These are phyloP conservation scores for Myopa tessellatipennis DNA, from an alignment of 2,888 invertebrate species.

Conservation along the genomic window DNA sequence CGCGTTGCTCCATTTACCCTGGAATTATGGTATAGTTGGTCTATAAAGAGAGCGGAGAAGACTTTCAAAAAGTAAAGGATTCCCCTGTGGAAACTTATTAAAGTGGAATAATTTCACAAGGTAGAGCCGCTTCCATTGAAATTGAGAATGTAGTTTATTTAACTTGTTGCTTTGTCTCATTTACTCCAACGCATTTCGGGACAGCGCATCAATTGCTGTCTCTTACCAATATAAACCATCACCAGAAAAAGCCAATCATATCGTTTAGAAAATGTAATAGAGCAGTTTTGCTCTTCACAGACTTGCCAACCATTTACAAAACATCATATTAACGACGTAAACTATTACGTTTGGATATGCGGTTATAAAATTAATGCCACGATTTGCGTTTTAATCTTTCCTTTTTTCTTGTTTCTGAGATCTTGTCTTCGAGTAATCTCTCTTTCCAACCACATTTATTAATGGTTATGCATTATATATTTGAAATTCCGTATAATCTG, in stretches of 20 bases:
- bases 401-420: too few relatives aligned
- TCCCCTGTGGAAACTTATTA: conserved; percentile 10
- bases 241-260: too few relatives aligned
- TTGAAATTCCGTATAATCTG: too few relatives aligned
- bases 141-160: conserved; percentile 5
- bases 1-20: not conserved
- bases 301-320: conserved; percentile 18
- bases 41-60: not conserved
- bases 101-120: conserved; percentile 27
- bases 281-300: not conserved
- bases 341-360: too few relatives aligned
- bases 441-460: too few relatives aligned
- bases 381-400: too few relatives aligned
- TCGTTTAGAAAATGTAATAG: conserved; percentile 16
- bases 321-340: too few relatives aligned
- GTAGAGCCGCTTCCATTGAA: conserved; percentile 32
- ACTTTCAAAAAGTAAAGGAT: conserved; percentile 3
- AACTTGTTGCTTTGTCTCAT: not conserved
- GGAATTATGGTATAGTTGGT: not conserved
- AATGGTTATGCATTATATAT: too few relatives aligned
- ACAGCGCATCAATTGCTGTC: too few relatives aligned
- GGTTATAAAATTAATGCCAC: too few relatives aligned
- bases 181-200: not conserved
- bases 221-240: too few relatives aligned
- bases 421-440: too few relatives aligned